Percentiles rank a stretch among this genome's conserved stretches.
phyloP scores from a whole-genome alignment of 1,140 invertebrate species.

The Saccostrea cuccullata region DNA sequence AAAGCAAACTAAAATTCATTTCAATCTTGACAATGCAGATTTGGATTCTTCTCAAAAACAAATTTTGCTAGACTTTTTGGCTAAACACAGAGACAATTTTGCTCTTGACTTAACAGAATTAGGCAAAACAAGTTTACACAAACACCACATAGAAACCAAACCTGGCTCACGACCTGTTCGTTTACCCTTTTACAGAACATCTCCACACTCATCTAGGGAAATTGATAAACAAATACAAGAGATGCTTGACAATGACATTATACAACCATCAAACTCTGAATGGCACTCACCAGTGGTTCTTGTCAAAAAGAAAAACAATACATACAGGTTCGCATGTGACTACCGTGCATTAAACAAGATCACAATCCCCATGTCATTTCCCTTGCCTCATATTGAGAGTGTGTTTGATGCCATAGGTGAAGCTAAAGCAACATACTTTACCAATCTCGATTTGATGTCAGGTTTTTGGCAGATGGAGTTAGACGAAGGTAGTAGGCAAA shows the following conservation, averaged over 20 bases:
- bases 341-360: slow-evolving; percentile 57
- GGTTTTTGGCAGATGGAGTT: slow-evolving; percentile 60
- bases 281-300: slow-evolving; percentile 57
- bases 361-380: slow-evolving; percentile 51
- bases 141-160: slow-evolving; percentile 41
- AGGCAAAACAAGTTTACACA: neutral
- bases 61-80: slow-evolving; percentile 36
- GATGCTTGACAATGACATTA: slow-evolving; percentile 58
- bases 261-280: slow-evolving; percentile 45
- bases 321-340: slow-evolving; percentile 55
- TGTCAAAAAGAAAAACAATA: slow-evolving; percentile 44
- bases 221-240: slow-evolving; percentile 47
- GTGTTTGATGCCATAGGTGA: slow-evolving; percentile 50
- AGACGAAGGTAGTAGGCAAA: slow-evolving; percentile 51
- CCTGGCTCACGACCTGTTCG: slow-evolving; percentile 19
- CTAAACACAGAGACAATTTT: slow-evolving; percentile 40
- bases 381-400: slow-evolving; percentile 52
- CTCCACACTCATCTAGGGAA: slow-evolving; percentile 34
- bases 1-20: slow-evolving; percentile 14
- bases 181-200: slow-evolving; percentile 43
- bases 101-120: slow-evolving; percentile 39
- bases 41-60: slow-evolving; percentile 34
- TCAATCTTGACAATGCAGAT: slow-evolving; percentile 45
- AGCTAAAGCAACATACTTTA: slow-evolving; percentile 53
- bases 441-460: slow-evolving; percentile 54